A percentile compares a stretch with the other conserved stretches of the same genome.
phyloP scores from a whole-genome alignment of 30 jellyfish, hydroid and myxozoan species.

The Hydractinia symbiolongicarpus region DNA sequence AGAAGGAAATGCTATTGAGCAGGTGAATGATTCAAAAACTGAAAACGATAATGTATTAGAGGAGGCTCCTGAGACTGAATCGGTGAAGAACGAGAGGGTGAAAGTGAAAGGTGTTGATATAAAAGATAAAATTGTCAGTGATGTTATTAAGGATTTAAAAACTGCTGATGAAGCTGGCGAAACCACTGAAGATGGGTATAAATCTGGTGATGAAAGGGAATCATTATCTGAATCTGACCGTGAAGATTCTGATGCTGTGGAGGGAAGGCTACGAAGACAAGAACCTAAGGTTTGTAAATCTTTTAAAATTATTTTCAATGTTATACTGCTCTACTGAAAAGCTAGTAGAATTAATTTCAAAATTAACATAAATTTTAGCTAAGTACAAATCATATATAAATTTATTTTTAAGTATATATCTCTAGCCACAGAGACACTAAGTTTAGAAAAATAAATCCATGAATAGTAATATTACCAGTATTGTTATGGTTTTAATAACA shows the following conservation, averaged over 20 bases:
- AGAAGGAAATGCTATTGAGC: background rate
- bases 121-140: background rate
- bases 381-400: too few species aligned
- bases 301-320: too few species aligned
- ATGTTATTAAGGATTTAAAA: too few species aligned
- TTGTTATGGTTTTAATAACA: too few species aligned
- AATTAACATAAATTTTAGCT: too few species aligned
- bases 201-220: constrained; percentile 3
- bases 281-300: background rate
- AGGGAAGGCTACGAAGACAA: background rate
- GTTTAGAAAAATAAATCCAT: too few species aligned
- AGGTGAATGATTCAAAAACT: background rate
- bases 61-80: background rate
- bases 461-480: too few species aligned
- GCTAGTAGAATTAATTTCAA: too few species aligned
- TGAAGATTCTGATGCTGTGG: background rate
- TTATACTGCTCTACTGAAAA: too few species aligned
- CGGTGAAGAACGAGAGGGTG: background rate
- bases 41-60: background rate
- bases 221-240: constrained; percentile 7
- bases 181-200: constrained; percentile 7
- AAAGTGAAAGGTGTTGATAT: background rate
- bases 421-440: too few species aligned
- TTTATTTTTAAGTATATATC: too few species aligned
- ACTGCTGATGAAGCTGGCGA: background rate